Evolutionary conservation across 2,888 invertebrate species (phyloP).

Genomic region (Aquatica leii): DNA sequence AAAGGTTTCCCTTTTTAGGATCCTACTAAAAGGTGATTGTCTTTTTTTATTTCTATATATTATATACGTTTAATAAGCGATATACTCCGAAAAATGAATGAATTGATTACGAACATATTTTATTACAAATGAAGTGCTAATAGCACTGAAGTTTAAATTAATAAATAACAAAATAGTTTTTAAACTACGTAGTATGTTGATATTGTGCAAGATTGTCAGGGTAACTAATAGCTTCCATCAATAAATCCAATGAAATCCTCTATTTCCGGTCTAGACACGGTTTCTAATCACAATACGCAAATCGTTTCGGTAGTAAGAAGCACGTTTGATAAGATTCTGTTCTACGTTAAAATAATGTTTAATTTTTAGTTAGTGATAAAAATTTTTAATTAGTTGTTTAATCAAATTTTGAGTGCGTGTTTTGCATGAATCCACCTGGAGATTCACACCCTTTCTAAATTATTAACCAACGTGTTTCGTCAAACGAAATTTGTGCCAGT

Average conservation of each 20-base stretch:
- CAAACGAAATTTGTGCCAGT: neutral
- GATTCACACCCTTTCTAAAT: constrained; percentile 36
- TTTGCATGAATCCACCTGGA: constrained; percentile 33
- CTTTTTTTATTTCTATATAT: too few species aligned
- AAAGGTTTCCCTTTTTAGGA: too few species aligned
- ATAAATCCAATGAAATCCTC: constrained; percentile 28
- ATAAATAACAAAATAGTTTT: constrained; percentile 7
- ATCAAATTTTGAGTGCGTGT: constrained; percentile 20
- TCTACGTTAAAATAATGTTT: neutral
- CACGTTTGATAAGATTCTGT: neutral
- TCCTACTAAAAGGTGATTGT: too few species aligned
- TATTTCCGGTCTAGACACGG: constrained; percentile 29
- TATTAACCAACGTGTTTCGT: constrained; percentile 13
- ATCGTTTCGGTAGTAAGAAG: neutral
- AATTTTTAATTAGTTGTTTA: neutral
- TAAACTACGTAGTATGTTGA: constrained; percentile 24
- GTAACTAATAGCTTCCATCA: constrained; percentile 34
- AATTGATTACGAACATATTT: too few species aligned
- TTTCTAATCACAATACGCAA: constrained; percentile 27
- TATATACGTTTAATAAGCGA: too few species aligned
- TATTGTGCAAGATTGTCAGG: constrained; percentile 34
- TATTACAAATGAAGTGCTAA: too few species aligned
- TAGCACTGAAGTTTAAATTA: neutral
- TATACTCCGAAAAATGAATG: too few species aligned
- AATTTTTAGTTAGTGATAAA: neutral